Percentiles rank a stretch among this genome's conserved stretches.
These are phyloP conservation scores for Hirtodrosophila duncani DNA, from an alignment of 2,888 invertebrate genomes.

Conservation along the genomic window DNA sequence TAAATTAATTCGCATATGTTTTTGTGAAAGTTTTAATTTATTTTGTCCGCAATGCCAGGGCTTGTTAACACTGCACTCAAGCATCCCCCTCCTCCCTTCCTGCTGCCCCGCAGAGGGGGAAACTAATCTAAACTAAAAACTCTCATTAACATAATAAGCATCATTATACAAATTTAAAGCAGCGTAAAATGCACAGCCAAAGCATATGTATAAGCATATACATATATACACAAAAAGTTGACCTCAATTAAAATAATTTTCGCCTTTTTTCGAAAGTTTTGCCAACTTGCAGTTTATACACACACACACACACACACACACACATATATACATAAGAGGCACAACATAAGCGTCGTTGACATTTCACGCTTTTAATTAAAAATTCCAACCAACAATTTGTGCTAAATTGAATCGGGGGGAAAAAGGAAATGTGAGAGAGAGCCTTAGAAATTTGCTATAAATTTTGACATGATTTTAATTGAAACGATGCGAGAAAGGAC, in stretches of 20 bases:
- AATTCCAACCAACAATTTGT: constrained; percentile 40
- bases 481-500: constrained; percentile 32
- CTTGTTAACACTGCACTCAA: constrained; percentile 16
- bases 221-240: constrained; percentile 30
- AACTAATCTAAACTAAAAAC: constrained; percentile 28
- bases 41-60: no score
- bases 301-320: neutral
- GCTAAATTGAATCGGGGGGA: constrained; percentile 32
- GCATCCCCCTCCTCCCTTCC: no score
- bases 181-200: constrained; percentile 48
- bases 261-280: constrained; percentile 42
- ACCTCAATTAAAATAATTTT: constrained; percentile 61
- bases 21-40: no score
- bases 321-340: constrained; percentile 3
- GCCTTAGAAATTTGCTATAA: constrained; percentile 35
- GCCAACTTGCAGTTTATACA: constrained; percentile 42
- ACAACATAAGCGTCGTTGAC: constrained; percentile 46
- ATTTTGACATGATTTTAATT: constrained; percentile 46
- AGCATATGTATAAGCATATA: constrained; percentile 3
- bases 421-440: neutral
- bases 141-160: constrained; percentile 63
- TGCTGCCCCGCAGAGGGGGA: constrained; percentile 4
- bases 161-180: constrained; percentile 54
- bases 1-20: neutral
- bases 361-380: constrained; percentile 62